phyloP scores from a whole-genome alignment of 2,113 vertebrate genomes.

The Cyrtonyx montezumae region DNA sequence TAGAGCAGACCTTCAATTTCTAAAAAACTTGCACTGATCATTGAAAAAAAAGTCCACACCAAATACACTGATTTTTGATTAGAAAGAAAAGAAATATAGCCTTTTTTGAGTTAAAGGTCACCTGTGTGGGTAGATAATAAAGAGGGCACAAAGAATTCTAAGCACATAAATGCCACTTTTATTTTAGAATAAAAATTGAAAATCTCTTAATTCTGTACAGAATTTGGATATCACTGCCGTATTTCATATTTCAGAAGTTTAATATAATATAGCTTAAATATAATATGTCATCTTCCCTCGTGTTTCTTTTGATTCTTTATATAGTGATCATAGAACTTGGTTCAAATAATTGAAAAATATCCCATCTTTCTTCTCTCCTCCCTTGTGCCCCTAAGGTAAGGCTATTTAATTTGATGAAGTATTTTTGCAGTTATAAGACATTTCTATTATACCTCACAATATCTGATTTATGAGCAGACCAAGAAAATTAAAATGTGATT shows the following conservation, averaged over 20 bases:
- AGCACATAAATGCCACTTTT: neutral
- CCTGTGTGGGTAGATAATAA: neutral
- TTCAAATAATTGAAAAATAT: neutral
- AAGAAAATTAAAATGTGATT: constrained; percentile 3
- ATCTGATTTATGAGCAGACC: neutral
- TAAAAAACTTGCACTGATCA: neutral
- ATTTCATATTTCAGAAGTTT: neutral
- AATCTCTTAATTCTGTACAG: neutral
- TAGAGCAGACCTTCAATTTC: neutral
- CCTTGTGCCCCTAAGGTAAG: neutral
- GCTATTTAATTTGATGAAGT: neutral
- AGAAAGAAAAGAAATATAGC: neutral
- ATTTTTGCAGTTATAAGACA: neutral
- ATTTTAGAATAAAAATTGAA: neutral
- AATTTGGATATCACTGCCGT: neutral
- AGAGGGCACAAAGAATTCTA: accelerated
- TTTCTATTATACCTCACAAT: neutral
- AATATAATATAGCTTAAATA: neutral
- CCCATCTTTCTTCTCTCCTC: neutral
- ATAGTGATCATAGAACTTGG: neutral
- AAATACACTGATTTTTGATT: neutral
- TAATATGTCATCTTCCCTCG: neutral
- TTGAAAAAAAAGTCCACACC: neutral
- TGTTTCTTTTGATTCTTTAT: neutral
- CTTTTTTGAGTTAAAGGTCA: neutral